These are phyloP conservation scores for Trachemys scripta DNA, from an alignment of 2,113 vertebrate genomes.

Conservation along the genomic window DNA sequence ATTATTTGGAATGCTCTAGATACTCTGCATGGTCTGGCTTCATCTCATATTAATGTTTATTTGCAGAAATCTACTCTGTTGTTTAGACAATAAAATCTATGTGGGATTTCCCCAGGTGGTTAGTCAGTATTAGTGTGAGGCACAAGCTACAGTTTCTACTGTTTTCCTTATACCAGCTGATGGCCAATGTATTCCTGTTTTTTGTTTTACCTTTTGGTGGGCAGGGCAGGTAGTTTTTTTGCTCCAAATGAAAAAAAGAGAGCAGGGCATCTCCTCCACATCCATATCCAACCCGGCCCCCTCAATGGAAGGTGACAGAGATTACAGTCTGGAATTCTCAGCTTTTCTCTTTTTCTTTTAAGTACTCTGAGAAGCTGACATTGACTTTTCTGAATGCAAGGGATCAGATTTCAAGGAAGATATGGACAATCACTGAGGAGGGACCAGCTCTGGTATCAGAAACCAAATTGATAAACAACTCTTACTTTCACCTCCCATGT, in stretches of 20 bases:
- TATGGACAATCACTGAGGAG: background rate
- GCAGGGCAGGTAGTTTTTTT: conserved; percentile 31
- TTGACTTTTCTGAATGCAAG: background rate
- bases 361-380: conserved; percentile 8
- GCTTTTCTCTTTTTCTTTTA: background rate
- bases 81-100: conserved; percentile 5
- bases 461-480: background rate
- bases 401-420: background rate
- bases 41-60: background rate
- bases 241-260: background rate
- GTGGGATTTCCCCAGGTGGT: background rate
- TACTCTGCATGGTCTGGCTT: background rate
- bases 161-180: conserved; percentile 37
- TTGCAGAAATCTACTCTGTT: background rate
- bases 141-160: background rate
- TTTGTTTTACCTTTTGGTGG: background rate
- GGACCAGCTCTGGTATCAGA: background rate
- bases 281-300: background rate
- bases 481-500: background rate
- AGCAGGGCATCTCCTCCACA: background rate
- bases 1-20: background rate
- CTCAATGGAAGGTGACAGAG: conserved; percentile 3
- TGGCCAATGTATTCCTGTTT: conserved; percentile 19
- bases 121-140: accelerated
- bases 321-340: conserved; percentile 30